Percentiles rank a stretch among this genome's conserved stretches.
These are phyloP conservation scores for Odocoileus hemionus DNA, from an alignment of 2,113 vertebrate species.

Conservation along the genomic window DNA sequence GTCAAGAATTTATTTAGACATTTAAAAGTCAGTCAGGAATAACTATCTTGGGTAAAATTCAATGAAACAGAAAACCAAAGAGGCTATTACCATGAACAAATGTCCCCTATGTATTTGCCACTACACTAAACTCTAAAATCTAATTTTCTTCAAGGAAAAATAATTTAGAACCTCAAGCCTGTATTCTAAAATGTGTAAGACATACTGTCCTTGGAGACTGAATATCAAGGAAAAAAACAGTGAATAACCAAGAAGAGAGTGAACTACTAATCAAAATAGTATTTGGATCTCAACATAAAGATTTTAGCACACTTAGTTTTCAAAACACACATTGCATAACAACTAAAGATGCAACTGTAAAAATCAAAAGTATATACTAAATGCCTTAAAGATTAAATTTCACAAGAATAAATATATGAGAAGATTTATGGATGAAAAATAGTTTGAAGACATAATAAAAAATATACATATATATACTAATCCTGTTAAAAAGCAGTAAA, in stretches of 20 bases:
- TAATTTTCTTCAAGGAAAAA: slow-evolving; percentile 39
- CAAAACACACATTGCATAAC: background rate
- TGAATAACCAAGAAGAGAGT: background rate
- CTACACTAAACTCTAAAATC: slow-evolving; percentile 21
- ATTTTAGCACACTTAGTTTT: background rate
- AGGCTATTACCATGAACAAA: slow-evolving; percentile 33
- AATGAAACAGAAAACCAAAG: slow-evolving; percentile 47
- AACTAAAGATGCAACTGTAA: background rate
- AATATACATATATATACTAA: background rate
- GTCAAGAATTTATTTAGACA: slow-evolving; percentile 29
- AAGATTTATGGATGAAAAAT: background rate
- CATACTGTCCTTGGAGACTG: background rate
- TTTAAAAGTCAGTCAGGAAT: slow-evolving; percentile 48
- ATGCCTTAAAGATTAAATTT: background rate
- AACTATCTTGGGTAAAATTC: slow-evolving; percentile 35
- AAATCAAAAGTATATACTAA: background rate
- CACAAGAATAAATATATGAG: background rate
- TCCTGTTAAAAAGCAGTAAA: background rate
- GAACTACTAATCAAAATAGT: slow-evolving; percentile 12
- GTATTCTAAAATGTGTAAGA: slow-evolving; percentile 28
- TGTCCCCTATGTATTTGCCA: background rate
- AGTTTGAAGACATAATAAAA: background rate
- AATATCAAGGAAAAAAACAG: background rate
- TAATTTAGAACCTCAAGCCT: slow-evolving; percentile 21
- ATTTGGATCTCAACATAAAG: background rate